These are phyloP conservation scores for Hydrolagus affinis DNA, from an alignment of 2,113 vertebrate genomes.

Conservation along the genomic window DNA sequence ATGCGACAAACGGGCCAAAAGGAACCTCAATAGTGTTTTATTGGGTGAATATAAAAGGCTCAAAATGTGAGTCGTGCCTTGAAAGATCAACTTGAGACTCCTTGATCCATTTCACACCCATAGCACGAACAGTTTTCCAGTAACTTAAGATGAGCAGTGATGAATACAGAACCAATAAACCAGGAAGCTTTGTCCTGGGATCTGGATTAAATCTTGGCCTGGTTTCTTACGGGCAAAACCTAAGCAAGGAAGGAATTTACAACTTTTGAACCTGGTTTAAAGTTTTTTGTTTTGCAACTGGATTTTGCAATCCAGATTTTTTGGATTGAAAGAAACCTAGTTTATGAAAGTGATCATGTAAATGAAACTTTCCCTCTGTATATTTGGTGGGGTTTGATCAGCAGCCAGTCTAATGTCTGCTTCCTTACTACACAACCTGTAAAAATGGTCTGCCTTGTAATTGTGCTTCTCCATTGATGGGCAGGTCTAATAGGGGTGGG, in stretches of 20 bases:
- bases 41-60: slow-evolving; percentile 47
- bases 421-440: too few relatives aligned
- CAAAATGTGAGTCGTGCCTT: slow-evolving; percentile 41
- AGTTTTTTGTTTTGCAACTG: neutral
- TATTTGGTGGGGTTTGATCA: too few relatives aligned
- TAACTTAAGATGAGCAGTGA: slow-evolving; percentile 8
- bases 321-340: too few relatives aligned
- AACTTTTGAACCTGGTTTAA: neutral
- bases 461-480: too few relatives aligned
- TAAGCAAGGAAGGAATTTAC: neutral
- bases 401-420: too few relatives aligned
- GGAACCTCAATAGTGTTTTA: slow-evolving; percentile 41
- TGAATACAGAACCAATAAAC: neutral
- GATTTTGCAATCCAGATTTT: neutral
- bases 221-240: neutral
- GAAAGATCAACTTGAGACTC: slow-evolving; percentile 31
- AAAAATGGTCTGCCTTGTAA: too few relatives aligned
- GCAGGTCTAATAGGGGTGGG: too few relatives aligned
- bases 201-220: slow-evolving; percentile 5
- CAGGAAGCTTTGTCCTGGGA: slow-evolving; percentile 11
- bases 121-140: neutral
- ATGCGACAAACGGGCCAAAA: slow-evolving; percentile 55
- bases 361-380: too few relatives aligned
- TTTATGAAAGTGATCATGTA: too few relatives aligned
- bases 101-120: slow-evolving; percentile 1